Evolutionary conservation across 2,797 vertebrate genomes (phyloP).

Genomic region (Etheostoma nigrum): DNA sequence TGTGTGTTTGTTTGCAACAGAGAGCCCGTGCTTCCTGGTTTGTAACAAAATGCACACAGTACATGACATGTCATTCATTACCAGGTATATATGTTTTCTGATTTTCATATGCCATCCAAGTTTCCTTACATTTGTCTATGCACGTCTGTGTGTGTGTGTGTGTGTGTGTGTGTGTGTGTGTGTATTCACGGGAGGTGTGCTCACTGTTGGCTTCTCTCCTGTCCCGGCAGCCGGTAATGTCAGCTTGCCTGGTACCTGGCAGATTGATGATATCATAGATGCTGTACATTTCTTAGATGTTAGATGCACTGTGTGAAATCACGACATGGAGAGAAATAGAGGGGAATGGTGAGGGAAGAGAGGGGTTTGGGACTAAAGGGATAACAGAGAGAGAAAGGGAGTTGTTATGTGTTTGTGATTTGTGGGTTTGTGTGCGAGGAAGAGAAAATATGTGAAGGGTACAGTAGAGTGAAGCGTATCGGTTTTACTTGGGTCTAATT

Average conservation of each 20-base stretch:
- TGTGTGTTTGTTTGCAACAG: conserved; percentile 11
- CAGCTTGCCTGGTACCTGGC: conserved; percentile 55
- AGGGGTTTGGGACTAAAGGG: not conserved
- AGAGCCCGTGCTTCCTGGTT: not conserved
- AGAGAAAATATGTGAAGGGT: conserved; percentile 40
- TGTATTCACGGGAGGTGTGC: conserved; percentile 38
- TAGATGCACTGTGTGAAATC: conserved; percentile 60
- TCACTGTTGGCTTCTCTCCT: conserved; percentile 52
- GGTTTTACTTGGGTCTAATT: conserved; percentile 75
- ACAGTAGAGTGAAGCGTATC: conserved; percentile 49
- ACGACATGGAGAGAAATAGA: conserved; percentile 22
- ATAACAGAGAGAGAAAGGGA: not conserved
- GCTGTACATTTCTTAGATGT: conserved; percentile 52
- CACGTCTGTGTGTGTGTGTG: not conserved
- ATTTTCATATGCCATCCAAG: conserved; percentile 1
- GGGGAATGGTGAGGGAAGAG: conserved; percentile 6
- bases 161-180: conserved; percentile 3
- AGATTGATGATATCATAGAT: conserved; percentile 73
- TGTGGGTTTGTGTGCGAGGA: conserved; percentile 28
- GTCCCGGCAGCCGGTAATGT: conserved; percentile 64
- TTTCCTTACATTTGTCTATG: conserved; percentile 20
- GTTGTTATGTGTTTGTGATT: conserved; percentile 1
- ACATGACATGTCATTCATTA: not conserved
- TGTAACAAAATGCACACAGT: conserved; percentile 16
- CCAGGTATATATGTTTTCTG: conserved; percentile 21